A percentile compares a stretch with the other conserved stretches of the same genome.
These are phyloP conservation scores for Lampris megalopsis DNA, from an alignment of 2,113 vertebrate genomes.

Conservation along the genomic window DNA sequence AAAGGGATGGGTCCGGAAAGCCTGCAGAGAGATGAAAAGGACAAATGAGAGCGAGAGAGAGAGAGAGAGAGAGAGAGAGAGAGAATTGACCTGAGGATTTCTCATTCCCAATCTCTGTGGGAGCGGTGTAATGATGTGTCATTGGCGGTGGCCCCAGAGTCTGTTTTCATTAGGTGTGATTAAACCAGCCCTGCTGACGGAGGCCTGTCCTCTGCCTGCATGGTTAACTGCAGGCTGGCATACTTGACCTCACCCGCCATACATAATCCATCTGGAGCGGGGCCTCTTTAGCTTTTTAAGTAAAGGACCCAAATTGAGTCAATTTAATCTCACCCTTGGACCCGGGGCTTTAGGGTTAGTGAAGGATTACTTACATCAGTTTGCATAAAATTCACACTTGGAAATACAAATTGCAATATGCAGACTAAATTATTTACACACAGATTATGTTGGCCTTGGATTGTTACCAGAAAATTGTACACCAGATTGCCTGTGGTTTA, in stretches of 20 bases:
- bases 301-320: not conserved
- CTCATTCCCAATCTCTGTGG: not conserved
- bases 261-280: not conserved
- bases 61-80: not conserved
- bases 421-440: constrained; percentile 3
- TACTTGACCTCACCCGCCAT: not conserved
- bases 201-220: not conserved
- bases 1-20: not conserved
- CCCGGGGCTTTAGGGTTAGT: too few relatives aligned
- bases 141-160: not conserved
- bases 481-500: too few relatives aligned
- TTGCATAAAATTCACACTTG: too few relatives aligned
- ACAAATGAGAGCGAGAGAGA: not conserved
- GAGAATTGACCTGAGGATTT: not conserved
- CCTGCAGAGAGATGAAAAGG: constrained; percentile 34
- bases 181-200: not conserved
- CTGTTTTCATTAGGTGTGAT: constrained; percentile 7
- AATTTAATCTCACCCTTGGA: not conserved
- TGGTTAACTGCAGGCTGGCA: not conserved
- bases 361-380: too few relatives aligned
- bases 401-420: too few relatives aligned
- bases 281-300: not conserved
- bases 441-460: not conserved
- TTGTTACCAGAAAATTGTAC: too few relatives aligned
- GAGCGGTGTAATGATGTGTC: constrained; percentile 1